A percentile compares a stretch with the other conserved stretches of the same genome.
Evolutionary conservation across 2,113 vertebrate species (phyloP).

Genomic region (Speoplatyrhinus poulsoni): DNA sequence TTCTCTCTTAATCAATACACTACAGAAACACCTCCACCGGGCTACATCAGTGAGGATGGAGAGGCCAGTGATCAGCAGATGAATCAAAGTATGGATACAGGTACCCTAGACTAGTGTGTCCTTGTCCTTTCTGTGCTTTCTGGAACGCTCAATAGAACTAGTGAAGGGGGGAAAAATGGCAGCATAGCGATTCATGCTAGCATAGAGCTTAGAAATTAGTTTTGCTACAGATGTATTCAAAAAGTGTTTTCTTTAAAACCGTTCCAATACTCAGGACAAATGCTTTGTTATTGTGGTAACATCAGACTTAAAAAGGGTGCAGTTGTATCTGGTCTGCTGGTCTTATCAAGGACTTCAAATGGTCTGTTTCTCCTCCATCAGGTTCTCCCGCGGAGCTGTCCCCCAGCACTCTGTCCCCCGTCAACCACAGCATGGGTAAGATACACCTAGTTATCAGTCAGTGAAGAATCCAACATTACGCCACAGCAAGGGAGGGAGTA

Average conservation of each 20-base stretch:
- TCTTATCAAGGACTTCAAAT: not conserved
- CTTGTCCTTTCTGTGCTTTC: not conserved
- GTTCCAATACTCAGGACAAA: not conserved
- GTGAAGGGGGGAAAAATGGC: no score
- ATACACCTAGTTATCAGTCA: not conserved
- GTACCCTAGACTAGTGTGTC: slow-evolving; percentile 68
- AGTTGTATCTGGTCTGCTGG: not conserved
- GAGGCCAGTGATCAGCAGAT: slow-evolving; percentile 96
- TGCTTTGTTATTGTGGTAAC: not conserved
- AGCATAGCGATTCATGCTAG: no score
- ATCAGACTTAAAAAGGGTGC: not conserved
- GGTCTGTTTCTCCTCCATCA: slow-evolving; percentile 54
- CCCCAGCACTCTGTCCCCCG: slow-evolving; percentile 93
- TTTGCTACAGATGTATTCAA: not conserved
- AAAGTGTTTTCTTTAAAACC: not conserved
- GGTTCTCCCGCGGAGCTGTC: slow-evolving; percentile 97
- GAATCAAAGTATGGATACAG: slow-evolving; percentile 99
- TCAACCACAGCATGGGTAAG: slow-evolving; percentile 96
- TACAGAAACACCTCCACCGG: slow-evolving; percentile 95
- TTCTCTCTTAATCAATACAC: not conserved
- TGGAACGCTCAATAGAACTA: no score
- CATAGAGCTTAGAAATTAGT: no score
- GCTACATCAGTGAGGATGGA: slow-evolving; percentile 99
- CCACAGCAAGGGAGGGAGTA: no score
- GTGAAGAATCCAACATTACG: no score